Evolutionary conservation across 2,888 invertebrate species (phyloP).

Genomic region (Biston stratarius): DNA sequence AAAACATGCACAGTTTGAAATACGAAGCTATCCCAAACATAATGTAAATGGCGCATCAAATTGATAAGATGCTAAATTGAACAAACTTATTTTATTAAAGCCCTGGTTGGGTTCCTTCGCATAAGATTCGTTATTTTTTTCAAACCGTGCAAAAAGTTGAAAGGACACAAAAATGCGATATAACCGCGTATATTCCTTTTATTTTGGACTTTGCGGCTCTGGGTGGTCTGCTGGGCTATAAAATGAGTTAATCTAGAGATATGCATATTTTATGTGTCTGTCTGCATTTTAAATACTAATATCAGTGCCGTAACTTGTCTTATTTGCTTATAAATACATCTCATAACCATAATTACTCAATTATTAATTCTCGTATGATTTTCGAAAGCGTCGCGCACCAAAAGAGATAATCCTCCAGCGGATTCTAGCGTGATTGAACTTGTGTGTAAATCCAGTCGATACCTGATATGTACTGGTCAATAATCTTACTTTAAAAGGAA

Average conservation of each 20-base stretch:
- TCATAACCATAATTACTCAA: slow-evolving; percentile 6
- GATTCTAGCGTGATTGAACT: background rate
- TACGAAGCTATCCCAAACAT: slow-evolving; percentile 10
- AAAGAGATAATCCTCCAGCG: background rate
- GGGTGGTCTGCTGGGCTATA: slow-evolving; percentile 56
- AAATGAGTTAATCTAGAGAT: slow-evolving; percentile 29
- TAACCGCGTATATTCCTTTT: slow-evolving; percentile 50
- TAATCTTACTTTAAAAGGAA: background rate
- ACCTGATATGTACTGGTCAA: background rate
- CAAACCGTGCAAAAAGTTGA: slow-evolving; percentile 30
- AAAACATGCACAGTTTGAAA: slow-evolving; percentile 14
- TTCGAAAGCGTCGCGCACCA: background rate
- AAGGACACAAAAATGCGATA: slow-evolving; percentile 52
- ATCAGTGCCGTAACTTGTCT: slow-evolving; percentile 8
- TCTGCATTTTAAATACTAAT: slow-evolving; percentile 20
- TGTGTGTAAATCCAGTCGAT: background rate
- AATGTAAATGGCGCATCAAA: slow-evolving; percentile 24
- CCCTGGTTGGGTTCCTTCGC: slow-evolving; percentile 24
- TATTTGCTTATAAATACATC: slow-evolving; percentile 9
- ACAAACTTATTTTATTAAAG: slow-evolving; percentile 30
- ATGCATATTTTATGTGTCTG: slow-evolving; percentile 26
- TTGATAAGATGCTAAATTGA: slow-evolving; percentile 28
- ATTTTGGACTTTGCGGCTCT: slow-evolving; percentile 48
- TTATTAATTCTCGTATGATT: background rate
- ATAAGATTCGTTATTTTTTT: slow-evolving; percentile 27